Conservation (phyloP, 2,113 vertebrate genomes). For the Oncorhynchus gorbuscha region DNA sequence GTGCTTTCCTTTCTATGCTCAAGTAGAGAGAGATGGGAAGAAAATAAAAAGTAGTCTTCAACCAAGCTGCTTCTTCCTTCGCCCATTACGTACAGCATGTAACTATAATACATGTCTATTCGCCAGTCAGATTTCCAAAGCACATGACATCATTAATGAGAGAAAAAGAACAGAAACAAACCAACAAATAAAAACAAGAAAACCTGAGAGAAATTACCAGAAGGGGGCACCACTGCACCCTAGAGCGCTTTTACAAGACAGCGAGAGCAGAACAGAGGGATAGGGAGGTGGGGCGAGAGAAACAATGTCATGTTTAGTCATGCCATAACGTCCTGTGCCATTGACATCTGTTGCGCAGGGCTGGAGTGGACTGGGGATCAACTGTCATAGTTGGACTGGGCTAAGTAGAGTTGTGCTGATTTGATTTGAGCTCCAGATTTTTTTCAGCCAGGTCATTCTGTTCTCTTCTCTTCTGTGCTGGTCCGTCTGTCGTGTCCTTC, state of each 20-base stretch:
- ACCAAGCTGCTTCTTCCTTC: no score
- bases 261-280: slow-evolving; percentile 14
- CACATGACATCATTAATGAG: neutral
- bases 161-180: slow-evolving; percentile 18
- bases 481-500: slow-evolving; percentile 20
- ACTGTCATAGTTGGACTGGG: neutral
- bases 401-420: neutral
- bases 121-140: no score
- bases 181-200: slow-evolving; percentile 22
- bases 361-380: neutral
- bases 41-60: neutral
- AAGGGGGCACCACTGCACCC: slow-evolving; percentile 61
- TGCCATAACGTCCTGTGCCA: slow-evolving; percentile 25
- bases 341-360: neutral
- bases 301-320: slow-evolving; percentile 5
- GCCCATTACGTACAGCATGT: no score
- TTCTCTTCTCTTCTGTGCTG: slow-evolving; percentile 25
- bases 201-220: slow-evolving; percentile 70
- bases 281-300: slow-evolving; percentile 5
- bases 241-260: slow-evolving; percentile 23
- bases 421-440: neutral
- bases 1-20: no score
- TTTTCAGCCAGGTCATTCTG: slow-evolving; percentile 24
- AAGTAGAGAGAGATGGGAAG: neutral
- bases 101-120: no score